These are phyloP conservation scores for Selene dorsalis DNA, from an alignment of 2,797 vertebrate species.

Conservation along the genomic window DNA sequence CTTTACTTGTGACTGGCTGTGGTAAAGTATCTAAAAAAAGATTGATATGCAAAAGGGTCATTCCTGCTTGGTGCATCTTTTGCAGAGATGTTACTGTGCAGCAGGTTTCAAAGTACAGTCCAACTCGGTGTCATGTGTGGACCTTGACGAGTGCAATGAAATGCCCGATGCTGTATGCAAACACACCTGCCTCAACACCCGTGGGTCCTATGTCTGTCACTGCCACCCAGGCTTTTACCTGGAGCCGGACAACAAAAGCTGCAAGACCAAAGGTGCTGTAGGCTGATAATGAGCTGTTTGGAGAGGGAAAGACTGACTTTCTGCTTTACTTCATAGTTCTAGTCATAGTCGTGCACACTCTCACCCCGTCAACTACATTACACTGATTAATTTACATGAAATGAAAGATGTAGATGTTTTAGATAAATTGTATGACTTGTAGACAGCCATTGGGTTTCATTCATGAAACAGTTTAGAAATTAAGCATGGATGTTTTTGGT, in stretches of 20 bases:
- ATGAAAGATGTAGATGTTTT: no score
- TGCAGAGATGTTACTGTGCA: conserved; percentile 86
- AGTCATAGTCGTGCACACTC: not conserved
- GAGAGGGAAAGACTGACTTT: not conserved
- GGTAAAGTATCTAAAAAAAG: not conserved
- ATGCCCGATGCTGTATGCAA: conserved; percentile 76
- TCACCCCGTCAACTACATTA: no score
- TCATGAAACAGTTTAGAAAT: not conserved
- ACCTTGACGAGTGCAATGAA: conserved; percentile 87
- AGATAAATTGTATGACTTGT: not conserved
- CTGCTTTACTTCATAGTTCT: not conserved
- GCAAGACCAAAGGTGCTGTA: conserved; percentile 87
- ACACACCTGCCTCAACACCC: conserved; percentile 88
- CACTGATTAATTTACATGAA: no score
- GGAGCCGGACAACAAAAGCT: conserved; percentile 86
- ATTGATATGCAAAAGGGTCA: not conserved
- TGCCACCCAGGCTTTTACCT: conserved; percentile 88
- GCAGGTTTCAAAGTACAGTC: conserved; percentile 80
- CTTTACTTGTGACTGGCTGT: no score
- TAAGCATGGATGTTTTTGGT: not conserved
- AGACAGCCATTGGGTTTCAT: not conserved
- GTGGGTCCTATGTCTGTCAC: conserved; percentile 86
- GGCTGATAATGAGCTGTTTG: not conserved
- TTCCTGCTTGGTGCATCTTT: not conserved
- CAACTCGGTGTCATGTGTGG: conserved; percentile 80